Base-by-base conservation (phyloP, 2,113 vertebrate genomes). In the Centropristis striata region DNA sequence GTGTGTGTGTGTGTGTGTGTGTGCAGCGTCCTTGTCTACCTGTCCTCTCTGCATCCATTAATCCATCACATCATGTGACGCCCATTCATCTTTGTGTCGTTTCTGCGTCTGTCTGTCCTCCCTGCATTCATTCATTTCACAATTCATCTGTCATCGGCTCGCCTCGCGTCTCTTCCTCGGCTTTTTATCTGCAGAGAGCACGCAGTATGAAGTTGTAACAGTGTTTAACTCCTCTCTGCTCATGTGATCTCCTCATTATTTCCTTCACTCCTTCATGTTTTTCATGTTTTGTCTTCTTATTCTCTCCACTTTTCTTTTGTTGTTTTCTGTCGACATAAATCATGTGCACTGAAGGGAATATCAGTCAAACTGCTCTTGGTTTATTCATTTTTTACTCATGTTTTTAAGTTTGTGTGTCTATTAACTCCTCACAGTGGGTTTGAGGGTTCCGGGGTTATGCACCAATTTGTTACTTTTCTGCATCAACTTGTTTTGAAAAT, bases 61-160 rank as follows among this genome's bases (percentile, higher is more conserved):
- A 85, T 89, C 69, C 83, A 84, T 91, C 87, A 87, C 23, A 0
- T 66, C 53, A 36, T 32, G 67, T 69, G 73, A 86, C 36, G 55
- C 46, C 9, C 75, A 64, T 83, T 87, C 78, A 81, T 85, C 80
- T 85, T 74, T 71, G 25, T 70, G 78, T 80, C 72, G 32, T 71
- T 53, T 77, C 10, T 85, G 82, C 71, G 41, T 81, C 72, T 60
- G 76, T 85, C 79, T 58, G 59, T 85, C 70, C 76, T 78, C 64
- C 46, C 65, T 37, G 73, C 81, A 14, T 75, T 75, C 64, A 2
- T 55, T 87, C 84, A 47, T 85, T 66, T 61, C 12, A 11, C 68
- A 50, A 36, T 75, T 53, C 75, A 80, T 82, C 83, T 42, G 77
- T 86, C 88, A 69, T 41, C 60, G 15, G 64, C 47, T 51, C 6